phyloP scores from a whole-genome alignment of 2,113 vertebrate species.

The Petrocephalus microphthalmus region DNA sequence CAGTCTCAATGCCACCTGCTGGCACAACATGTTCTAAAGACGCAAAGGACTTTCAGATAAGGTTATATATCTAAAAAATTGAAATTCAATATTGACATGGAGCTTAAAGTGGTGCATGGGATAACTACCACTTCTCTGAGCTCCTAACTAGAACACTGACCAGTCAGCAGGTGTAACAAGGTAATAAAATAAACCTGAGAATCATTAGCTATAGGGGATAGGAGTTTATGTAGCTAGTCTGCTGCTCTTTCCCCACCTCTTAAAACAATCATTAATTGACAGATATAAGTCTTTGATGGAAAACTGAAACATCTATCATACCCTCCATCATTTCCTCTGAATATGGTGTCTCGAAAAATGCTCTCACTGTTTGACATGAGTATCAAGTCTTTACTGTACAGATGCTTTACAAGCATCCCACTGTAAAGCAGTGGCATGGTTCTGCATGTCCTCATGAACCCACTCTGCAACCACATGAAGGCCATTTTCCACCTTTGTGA shows the following conservation, averaged over 20 bases:
- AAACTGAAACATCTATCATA: neutral
- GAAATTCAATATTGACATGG: neutral
- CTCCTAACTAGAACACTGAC: neutral
- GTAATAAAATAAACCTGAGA: neutral
- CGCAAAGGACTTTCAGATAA: neutral
- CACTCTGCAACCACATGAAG: neutral
- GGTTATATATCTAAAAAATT: neutral
- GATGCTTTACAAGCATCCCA: neutral
- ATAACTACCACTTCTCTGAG: neutral
- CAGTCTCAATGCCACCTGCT: neutral
- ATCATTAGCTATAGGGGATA: neutral
- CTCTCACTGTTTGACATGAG: neutral
- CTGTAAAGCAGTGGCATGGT: neutral
- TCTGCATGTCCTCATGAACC: neutral
- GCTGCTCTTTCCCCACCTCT: neutral
- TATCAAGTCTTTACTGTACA: neutral
- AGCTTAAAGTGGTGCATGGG: neutral
- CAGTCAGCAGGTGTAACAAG: neutral
- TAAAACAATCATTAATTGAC: neutral
- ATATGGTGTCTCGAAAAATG: neutral
- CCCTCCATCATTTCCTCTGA: neutral
- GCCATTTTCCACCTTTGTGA: neutral
- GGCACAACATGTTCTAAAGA: neutral
- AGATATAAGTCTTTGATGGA: neutral
- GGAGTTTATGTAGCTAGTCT: neutral